Base-by-base conservation (phyloP, 2,888 invertebrate genomes). In the Chrysolina americana region DNA sequence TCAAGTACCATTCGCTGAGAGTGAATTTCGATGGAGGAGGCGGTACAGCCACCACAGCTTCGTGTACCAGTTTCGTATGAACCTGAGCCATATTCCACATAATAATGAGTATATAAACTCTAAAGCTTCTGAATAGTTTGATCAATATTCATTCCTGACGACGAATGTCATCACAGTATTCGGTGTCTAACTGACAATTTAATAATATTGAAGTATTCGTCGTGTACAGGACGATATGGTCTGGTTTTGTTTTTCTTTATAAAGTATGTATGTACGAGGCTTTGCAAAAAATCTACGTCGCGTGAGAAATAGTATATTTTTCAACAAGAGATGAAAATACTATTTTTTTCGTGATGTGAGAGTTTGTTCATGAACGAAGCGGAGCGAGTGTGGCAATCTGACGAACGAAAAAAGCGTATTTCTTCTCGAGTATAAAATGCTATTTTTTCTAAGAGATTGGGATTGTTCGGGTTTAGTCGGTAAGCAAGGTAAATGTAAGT, bases 1-100 rank as follows among this genome's bases (percentile, higher is more conserved):
- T 93, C 73, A 92, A 87, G 82, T 92, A 91, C 96, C 96, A 96
- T 87, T 96, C 94, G 73, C 90, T 89, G 66, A 93, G 85, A 0
- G 94, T 93, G 84, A 93, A 95, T 75, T 87, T 82, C 8, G 83
- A 68, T 6, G 85, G 85, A 19, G 85, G 84, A n/a, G 83, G 82
- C 2, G 85, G 83, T 28, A 84, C 70, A 15, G 76, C 80, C 21
- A 85, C 80, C 65, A 84, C 68, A 21, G 82, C 75, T 28, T 79
- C 68, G 21, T 78, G 72, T 19, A 76, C 76, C 44, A 83, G 71
- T 68, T 76, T 76, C 0, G 80, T 80, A 59, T 79, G 80, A 15
- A 79, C 70, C 41, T 76, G 21, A 17, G 48, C 48, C 70, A 62
- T 70, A 13, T 44, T 47, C 23, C 41, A 44, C 17, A 15, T 41